Percentiles rank a stretch among this genome's conserved stretches.
These are phyloP conservation scores for Microdon myrmicae DNA, from an alignment of 2,888 invertebrate species.

Conservation along the genomic window DNA sequence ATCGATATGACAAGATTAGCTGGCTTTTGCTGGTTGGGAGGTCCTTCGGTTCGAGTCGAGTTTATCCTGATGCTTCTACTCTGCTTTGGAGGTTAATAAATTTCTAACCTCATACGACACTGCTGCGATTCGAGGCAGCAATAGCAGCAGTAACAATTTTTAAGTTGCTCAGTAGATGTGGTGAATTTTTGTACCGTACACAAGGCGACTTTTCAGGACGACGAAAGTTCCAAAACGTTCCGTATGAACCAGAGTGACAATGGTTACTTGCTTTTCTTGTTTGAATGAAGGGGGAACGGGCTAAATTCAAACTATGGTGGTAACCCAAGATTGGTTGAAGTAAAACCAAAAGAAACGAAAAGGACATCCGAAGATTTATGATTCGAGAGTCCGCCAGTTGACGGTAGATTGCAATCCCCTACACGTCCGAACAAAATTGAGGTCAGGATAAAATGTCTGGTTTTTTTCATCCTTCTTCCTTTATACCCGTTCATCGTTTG, in stretches of 20 bases:
- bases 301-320: constrained; percentile 30
- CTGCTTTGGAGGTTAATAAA: constrained; percentile 38
- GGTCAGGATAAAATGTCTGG: constrained; percentile 37
- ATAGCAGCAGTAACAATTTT: constrained; percentile 6
- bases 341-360: constrained; percentile 1
- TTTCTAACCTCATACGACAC: constrained; percentile 40
- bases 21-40: not conserved
- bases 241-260: constrained; percentile 11
- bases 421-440: constrained; percentile 34
- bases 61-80: not conserved
- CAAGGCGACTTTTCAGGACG: constrained; percentile 23
- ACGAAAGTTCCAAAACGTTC: constrained; percentile 32
- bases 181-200: constrained; percentile 4
- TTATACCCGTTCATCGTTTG: not conserved
- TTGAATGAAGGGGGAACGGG: too few relatives aligned
- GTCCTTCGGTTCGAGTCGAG: not conserved
- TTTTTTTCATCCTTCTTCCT: constrained; percentile 10
- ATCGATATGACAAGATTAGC: constrained; percentile 48
- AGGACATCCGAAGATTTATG: constrained; percentile 39
- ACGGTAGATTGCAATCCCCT: constrained; percentile 42
- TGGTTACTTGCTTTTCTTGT: constrained; percentile 40
- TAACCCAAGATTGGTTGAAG: not conserved
- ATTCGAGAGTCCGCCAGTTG: constrained; percentile 32
- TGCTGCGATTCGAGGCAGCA: constrained; percentile 30
- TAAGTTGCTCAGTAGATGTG: constrained; percentile 22